These are phyloP conservation scores for Plebejus anna DNA, from an alignment of 2,888 invertebrate genomes.

Conservation along the genomic window DNA sequence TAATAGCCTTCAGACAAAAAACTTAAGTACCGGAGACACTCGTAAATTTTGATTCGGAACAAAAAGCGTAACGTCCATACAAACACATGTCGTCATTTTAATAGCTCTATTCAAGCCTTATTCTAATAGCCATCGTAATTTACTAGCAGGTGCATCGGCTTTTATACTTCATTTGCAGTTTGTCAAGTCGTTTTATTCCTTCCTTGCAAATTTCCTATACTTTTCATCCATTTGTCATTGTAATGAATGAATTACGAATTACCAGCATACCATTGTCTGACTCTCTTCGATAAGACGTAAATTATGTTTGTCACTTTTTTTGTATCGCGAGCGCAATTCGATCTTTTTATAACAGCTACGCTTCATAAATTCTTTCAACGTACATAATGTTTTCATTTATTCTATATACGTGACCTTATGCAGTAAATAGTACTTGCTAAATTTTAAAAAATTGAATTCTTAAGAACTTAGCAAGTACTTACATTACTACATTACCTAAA, in stretches of 20 bases:
- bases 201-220: constrained; percentile 59
- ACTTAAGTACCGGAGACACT: constrained; percentile 1
- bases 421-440: constrained; percentile 33
- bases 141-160: constrained; percentile 27
- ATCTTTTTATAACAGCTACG: constrained; percentile 41
- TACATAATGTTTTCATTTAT: constrained; percentile 39
- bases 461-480: neutral
- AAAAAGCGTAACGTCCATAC: constrained; percentile 15
- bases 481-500: constrained; percentile 10
- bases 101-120: constrained; percentile 36
- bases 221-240: constrained; percentile 69
- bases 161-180: constrained; percentile 44
- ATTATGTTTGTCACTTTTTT: constrained; percentile 43
- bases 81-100: constrained; percentile 8
- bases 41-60: neutral
- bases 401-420: constrained; percentile 33
- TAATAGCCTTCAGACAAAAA: constrained; percentile 1
- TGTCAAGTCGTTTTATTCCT: constrained; percentile 58
- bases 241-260: constrained; percentile 48
- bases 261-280: constrained; percentile 44
- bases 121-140: constrained; percentile 38
- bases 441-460: constrained; percentile 23
- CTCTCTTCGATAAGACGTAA: constrained; percentile 43
- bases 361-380: constrained; percentile 41
- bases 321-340: constrained; percentile 41